Conservation (phyloP, 2,888 invertebrate genomes). For the Xestobium rufovillosum region DNA sequence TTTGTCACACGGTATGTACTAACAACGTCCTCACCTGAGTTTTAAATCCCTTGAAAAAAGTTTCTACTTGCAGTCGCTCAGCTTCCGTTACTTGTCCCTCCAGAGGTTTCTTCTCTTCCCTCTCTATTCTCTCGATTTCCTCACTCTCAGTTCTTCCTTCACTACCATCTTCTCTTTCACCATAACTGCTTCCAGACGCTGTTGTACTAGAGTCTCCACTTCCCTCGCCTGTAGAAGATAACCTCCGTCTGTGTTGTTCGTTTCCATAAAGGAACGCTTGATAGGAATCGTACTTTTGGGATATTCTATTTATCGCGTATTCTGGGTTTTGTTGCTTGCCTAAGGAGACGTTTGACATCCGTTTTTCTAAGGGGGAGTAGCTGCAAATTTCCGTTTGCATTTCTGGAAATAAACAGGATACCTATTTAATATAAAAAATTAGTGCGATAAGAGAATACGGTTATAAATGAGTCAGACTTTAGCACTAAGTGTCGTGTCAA, state of each 20-base stretch:
- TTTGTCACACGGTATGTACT: too few species aligned
- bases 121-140: constrained; percentile 39
- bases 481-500: too few species aligned
- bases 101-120: constrained; percentile 38
- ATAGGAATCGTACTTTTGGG: constrained; percentile 39
- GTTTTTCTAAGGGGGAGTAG: neutral
- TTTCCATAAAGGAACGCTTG: constrained; percentile 34
- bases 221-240: constrained; percentile 55
- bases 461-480: too few species aligned
- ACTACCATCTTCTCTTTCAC: constrained; percentile 49
- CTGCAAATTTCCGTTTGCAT: neutral
- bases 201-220: constrained; percentile 45
- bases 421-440: too few species aligned
- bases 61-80: constrained; percentile 63
- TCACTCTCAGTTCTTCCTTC: constrained; percentile 47
- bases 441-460: too few species aligned
- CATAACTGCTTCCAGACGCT: constrained; percentile 45
- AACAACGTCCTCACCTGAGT: constrained; percentile 60
- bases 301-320: constrained; percentile 28
- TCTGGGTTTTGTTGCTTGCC: neutral
- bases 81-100: constrained; percentile 51
- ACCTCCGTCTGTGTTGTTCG: constrained; percentile 42
- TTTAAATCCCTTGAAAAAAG: constrained; percentile 68
- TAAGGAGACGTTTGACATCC: neutral
- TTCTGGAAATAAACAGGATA: too few species aligned